A percentile compares a stretch with the other conserved stretches of the same genome.
These are phyloP conservation scores for Rosalia funebris DNA, from an alignment of 2,888 invertebrate species.

Conservation along the genomic window DNA sequence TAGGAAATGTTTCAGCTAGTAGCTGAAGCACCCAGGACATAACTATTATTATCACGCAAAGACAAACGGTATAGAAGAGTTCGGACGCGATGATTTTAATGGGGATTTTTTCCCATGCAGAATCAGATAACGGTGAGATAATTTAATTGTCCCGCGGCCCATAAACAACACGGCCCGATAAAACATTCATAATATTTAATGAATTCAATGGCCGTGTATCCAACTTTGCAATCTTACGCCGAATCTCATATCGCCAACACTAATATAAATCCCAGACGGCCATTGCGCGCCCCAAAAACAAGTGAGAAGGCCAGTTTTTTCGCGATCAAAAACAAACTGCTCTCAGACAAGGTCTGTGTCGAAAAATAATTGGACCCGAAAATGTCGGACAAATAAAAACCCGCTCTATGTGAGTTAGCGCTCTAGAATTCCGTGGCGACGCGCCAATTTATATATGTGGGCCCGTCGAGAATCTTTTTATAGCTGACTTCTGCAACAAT, in stretches of 20 bases:
- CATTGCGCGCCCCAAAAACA: slow-evolving; percentile 52
- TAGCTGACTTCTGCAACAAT: slow-evolving; percentile 39
- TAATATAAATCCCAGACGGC: slow-evolving; percentile 52
- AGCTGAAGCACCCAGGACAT: no score
- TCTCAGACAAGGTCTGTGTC: slow-evolving; percentile 57
- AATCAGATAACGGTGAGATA: slow-evolving; percentile 23
- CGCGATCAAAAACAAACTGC: slow-evolving; percentile 55
- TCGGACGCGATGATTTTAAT: slow-evolving; percentile 6
- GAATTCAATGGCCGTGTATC: slow-evolving; percentile 46
- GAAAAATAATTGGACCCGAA: slow-evolving; percentile 61
- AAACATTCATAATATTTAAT: slow-evolving; percentile 45
- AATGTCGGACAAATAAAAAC: slow-evolving; percentile 59
- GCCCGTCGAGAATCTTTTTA: slow-evolving; percentile 41
- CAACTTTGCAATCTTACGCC: slow-evolving; percentile 42
- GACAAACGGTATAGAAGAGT: background rate
- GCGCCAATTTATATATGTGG: slow-evolving; percentile 54
- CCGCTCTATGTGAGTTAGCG: slow-evolving; percentile 58
- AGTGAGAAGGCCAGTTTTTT: slow-evolving; percentile 57
- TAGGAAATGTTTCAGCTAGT: no score
- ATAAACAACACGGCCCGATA: slow-evolving; percentile 37
- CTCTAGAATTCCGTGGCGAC: slow-evolving; percentile 60
- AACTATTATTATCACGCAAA: no score
- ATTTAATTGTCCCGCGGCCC: slow-evolving; percentile 39
- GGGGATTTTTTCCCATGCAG: background rate
- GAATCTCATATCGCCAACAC: slow-evolving; percentile 54